Evolutionary conservation across 30 jellyfish, hydroid and myxozoan species (phyloP), one percentile per base, ranked within the genome.

Genomic region (Calvadosia cruxmelitensis): DNA sequence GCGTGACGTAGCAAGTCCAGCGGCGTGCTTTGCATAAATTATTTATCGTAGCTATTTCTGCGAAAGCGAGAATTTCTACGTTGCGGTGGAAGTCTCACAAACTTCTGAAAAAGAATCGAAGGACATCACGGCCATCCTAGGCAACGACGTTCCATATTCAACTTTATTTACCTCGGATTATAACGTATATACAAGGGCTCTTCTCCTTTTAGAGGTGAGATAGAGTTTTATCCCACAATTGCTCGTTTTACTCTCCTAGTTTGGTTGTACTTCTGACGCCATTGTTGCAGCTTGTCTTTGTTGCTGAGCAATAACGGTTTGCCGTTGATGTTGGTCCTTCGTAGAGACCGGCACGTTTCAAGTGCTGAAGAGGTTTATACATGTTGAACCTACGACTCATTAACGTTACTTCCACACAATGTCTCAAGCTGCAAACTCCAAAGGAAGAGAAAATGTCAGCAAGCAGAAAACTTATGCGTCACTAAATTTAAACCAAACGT

Each of bases 271-370:
- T 42, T 42, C 15, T 42, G 57, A 42, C 57, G 57, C 57, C 57
- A 42, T 42, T 42, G 57, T 42, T 42, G 57, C 57, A 42, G 20
- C 57, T 20, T 42, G n/a, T n/a, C n/a, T n/a, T n/a, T n/a, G n/a
- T n/a, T n/a, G n/a, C n/a, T n/a, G n/a, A n/a, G n/a, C n/a, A n/a
- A n/a, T n/a, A n/a, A n/a, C n/a, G n/a, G 28, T 61, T 48, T 27
- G 66, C 2, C 13, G 10, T 42, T 42, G 57, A 42, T 42, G 57
- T 42, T 42, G 57, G 57, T 42, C 20, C 57, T 72, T 77, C 72
- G 80, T 64, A 78, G 93, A 81, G 82, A 72, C 96, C 93, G 92
- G 96, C 96, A 80, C 94, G 85, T 67, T 63, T 77, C 65, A 90
- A 81, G 69, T 89, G 80, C 74, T 84, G 72, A 74, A 71, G 49